Evolutionary conservation across 2,113 vertebrate genomes (phyloP).

Genomic region (Passer domesticus): DNA sequence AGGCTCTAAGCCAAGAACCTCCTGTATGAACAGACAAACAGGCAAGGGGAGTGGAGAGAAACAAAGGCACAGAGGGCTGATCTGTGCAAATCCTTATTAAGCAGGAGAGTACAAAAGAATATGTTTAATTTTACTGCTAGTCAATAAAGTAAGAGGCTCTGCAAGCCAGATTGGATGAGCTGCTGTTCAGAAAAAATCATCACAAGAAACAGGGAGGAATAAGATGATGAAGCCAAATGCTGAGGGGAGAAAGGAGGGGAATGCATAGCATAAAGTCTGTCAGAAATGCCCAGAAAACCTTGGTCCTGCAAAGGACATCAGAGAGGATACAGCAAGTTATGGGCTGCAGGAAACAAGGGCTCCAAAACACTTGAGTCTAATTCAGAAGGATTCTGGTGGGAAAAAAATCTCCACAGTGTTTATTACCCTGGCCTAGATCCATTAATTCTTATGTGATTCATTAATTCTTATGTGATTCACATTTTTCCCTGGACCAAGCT

Average conservation of each 20-base stretch:
- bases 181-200: not conserved
- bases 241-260: not conserved
- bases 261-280: not conserved
- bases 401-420: not conserved
- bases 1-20: not conserved
- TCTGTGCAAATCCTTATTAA: constrained; percentile 28
- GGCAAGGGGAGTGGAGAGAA: not conserved
- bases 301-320: not conserved
- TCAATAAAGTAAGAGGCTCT: constrained; percentile 6
- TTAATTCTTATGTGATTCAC: not conserved
- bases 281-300: not conserved
- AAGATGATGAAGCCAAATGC: not conserved
- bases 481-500: not conserved
- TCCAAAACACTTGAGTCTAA: not conserved
- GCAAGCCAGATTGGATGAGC: not conserved
- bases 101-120: constrained; percentile 25
- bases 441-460: not conserved
- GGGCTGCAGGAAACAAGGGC: not conserved
- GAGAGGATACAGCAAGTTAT: not conserved
- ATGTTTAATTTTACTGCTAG: constrained; percentile 26
- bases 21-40: not conserved
- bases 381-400: not conserved
- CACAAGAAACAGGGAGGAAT: not conserved
- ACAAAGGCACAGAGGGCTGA: constrained; percentile 12
- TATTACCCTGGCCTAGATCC: not conserved